These are phyloP conservation scores for Cyclophora punctaria DNA, from an alignment of 2,888 invertebrate species.

Conservation along the genomic window DNA sequence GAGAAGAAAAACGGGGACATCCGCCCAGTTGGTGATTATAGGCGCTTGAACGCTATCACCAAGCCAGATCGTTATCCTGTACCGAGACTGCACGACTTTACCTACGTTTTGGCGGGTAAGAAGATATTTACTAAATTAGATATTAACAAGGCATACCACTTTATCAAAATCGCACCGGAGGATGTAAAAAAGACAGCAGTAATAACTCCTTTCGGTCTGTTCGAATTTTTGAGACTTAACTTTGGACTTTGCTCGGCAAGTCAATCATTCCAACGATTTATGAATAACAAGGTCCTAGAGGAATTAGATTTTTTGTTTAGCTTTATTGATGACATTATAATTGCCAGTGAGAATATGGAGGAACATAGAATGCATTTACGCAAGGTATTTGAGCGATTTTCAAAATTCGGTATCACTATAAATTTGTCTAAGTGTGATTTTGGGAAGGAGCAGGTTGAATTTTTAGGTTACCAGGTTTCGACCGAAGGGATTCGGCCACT, in stretches of 20 bases:
- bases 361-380: background rate
- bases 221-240: too few species aligned
- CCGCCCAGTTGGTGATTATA: too few species aligned
- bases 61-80: too few species aligned
- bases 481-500: background rate
- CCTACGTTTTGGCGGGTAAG: background rate
- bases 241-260: too few species aligned
- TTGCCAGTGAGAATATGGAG: background rate
- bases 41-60: background rate
- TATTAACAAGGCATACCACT: background rate
- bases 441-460: background rate
- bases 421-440: background rate
- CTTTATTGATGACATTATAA: background rate
- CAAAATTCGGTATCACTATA: background rate
- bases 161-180: too few species aligned
- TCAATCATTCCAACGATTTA: too few species aligned
- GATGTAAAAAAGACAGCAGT: too few species aligned
- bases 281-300: background rate
- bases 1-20: constrained; percentile 16
- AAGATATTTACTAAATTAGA: background rate
- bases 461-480: background rate
- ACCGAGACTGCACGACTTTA: background rate
- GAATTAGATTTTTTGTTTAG: background rate
- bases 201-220: too few species aligned
- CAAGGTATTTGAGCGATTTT: background rate